Conservation (phyloP, 2,113 vertebrate species). For the Dryoscopus gambensis region DNA sequence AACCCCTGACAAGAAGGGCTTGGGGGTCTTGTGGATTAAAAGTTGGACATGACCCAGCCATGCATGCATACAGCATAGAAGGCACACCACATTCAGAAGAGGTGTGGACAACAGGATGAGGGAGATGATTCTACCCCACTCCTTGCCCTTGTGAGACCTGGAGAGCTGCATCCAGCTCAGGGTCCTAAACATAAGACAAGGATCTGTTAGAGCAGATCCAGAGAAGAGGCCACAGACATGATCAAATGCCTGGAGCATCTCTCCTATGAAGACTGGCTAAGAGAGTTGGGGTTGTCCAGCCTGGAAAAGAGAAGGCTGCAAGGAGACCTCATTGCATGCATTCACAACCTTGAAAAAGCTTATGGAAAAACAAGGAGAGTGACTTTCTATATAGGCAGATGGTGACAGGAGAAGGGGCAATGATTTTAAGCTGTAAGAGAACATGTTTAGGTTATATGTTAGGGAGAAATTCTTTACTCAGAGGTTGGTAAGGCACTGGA, state of each 20-base stretch:
- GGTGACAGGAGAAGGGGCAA: not conserved
- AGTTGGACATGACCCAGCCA: too few relatives aligned
- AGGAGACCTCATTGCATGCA: not conserved
- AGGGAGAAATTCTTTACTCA: not conserved
- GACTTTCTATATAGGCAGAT: not conserved
- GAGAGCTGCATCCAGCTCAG: not conserved
- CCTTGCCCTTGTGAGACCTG: not conserved
- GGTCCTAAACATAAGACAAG: not conserved
- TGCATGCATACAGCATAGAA: not conserved
- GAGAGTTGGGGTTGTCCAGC: fast-evolving
- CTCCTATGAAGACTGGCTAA: not conserved
- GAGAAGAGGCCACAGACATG: not conserved
- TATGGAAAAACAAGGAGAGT: not conserved
- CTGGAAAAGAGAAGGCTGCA: not conserved
- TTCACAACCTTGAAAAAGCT: not conserved
- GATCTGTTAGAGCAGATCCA: not conserved
- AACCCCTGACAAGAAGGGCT: not conserved
- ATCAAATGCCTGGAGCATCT: not conserved
- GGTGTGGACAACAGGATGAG: not conserved
- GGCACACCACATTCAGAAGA: not conserved
- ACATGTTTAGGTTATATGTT: not conserved
- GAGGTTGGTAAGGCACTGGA: not conserved
- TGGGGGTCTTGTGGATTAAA: not conserved
- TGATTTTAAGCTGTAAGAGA: not conserved
- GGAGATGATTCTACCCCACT: not conserved